Conservation (phyloP, 2,888 invertebrate species). For the Himalopsyche anomala region DNA sequence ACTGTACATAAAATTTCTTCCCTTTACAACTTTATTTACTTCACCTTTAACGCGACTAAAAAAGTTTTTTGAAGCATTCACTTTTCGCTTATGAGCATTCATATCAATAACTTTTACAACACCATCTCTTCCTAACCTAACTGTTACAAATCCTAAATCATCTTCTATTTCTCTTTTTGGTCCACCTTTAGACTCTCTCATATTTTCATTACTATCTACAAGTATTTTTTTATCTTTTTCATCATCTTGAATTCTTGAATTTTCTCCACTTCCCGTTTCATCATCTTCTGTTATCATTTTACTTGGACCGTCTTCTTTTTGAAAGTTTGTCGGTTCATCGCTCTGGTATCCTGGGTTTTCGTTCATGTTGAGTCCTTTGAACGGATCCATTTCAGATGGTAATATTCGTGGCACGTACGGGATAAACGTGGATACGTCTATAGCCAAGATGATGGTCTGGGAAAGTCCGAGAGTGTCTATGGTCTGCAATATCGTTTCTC, state of each 20-base stretch:
- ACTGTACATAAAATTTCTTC: no score
- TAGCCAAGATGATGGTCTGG: conserved; percentile 71
- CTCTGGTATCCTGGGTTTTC: not conserved
- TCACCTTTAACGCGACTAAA: no score
- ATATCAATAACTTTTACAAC: conserved; percentile 17
- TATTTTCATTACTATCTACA: not conserved
- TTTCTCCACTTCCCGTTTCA: not conserved
- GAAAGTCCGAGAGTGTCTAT: conserved; percentile 72
- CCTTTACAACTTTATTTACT: no score
- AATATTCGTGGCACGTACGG: conserved; percentile 68
- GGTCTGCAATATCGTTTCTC: conserved; percentile 70
- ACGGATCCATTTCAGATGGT: conserved; percentile 7
- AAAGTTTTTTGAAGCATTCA: no score
- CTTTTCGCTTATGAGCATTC: not conserved
- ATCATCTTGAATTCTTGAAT: not conserved
- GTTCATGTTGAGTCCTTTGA: not conserved
- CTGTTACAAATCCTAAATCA: not conserved
- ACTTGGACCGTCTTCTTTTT: not conserved
- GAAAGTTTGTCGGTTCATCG: not conserved
- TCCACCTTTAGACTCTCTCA: not conserved
- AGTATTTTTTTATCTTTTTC: no score
- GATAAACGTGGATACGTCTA: conserved; percentile 72
- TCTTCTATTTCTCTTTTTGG: not conserved
- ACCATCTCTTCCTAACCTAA: conserved; percentile 30
- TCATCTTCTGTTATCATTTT: not conserved